These are phyloP conservation scores for Anagrus nilaparvatae DNA, from an alignment of 1,140 invertebrate genomes.

Conservation along the genomic window DNA sequence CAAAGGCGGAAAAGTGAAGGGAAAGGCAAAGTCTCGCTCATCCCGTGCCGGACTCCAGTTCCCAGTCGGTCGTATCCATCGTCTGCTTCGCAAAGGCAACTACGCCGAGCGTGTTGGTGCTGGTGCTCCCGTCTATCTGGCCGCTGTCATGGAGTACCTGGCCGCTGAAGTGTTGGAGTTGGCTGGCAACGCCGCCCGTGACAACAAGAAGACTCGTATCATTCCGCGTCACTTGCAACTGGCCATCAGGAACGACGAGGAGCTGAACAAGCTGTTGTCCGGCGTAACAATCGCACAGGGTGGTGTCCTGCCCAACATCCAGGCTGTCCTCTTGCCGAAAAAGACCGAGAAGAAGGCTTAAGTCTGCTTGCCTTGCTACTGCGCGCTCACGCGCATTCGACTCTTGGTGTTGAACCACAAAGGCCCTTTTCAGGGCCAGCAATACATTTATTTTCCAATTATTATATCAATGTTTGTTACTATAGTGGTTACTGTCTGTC, in stretches of 20 bases:
- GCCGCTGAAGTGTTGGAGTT: conserved; percentile 40
- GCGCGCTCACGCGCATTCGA: too few species aligned
- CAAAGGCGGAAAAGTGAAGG: conserved; percentile 54
- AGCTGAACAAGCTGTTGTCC: conserved; percentile 50
- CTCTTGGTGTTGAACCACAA: too few species aligned
- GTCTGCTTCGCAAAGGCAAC: conserved; percentile 11
- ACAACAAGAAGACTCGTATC: conserved; percentile 36
- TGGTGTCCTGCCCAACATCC: conserved; percentile 59
- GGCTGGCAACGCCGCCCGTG: conserved; percentile 12
- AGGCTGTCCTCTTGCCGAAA: conserved; percentile 49
- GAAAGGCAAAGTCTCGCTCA: conserved; percentile 52
- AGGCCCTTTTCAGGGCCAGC: too few species aligned
- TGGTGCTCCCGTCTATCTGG: conserved; percentile 48
- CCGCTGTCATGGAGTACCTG: conserved; percentile 37
- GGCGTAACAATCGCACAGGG: too few species aligned
- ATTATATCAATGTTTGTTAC: too few species aligned
- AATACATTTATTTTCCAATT: too few species aligned
- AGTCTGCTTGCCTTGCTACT: too few species aligned
- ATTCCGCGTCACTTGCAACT: conserved; percentile 74
- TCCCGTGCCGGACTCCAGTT: conserved; percentile 58
- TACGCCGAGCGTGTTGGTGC: conserved; percentile 35
- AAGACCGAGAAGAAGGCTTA: conserved; percentile 31
- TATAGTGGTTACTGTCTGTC: too few species aligned
- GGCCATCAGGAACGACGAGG: conserved; percentile 68
- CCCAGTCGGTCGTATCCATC: conserved; percentile 28